Base-by-base conservation (phyloP, 2,888 invertebrate species). In the Cerastis leucographa region DNA sequence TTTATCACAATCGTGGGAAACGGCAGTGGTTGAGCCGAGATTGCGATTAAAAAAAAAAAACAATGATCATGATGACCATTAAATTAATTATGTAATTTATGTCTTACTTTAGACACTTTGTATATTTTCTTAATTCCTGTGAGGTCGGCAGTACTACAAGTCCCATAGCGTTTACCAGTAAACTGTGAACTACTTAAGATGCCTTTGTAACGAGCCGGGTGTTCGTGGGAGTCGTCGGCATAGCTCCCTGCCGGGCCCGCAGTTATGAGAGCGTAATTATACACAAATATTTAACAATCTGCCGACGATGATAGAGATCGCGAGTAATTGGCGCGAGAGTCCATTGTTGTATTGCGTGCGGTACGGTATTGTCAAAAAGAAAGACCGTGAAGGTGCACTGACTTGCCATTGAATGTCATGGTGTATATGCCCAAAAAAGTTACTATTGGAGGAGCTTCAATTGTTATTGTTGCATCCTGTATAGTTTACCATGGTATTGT, bases 261-360 rank as follows among this genome's bases (percentile, higher is more conserved):
- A 44, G 69, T 74, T 74, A 74, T 72, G 64, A 65, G 49, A 44
- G 54, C 66, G 76, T 87, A 87, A 87, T 86, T 87, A 85, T 85
- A 82, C 64, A 85, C 76, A 84, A 84, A 81, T 80, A 85, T 84
- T 86, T 85, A 70, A 70, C 68, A 71, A 83, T 62, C 70, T 8
- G 70, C 77, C 68, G 71, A 62, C 70, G 22, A 54, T 70, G 84
- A 81, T 83, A 76, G 74, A 78, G 81, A 81, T 79, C 72, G n/a
- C 71, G 59, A 22, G 76, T 81, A 81, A 78, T 76, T 67, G 68
- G 66, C 29, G 59, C 74, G 67, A 40, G 59, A 25, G 17, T 7
- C 14, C 78, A 40, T 44, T 49, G 71, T 19, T 29, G 12, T 1
- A 22, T 9, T n/a, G 62, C n/a, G 4, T 42, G 51, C 54, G 54